A percentile compares a stretch with the other conserved stretches of the same genome.
These are phyloP conservation scores for Cliona cf. orientalis DNA, from an alignment of 37 sponge, comb jelly and placozoan species.

Conservation along the genomic window DNA sequence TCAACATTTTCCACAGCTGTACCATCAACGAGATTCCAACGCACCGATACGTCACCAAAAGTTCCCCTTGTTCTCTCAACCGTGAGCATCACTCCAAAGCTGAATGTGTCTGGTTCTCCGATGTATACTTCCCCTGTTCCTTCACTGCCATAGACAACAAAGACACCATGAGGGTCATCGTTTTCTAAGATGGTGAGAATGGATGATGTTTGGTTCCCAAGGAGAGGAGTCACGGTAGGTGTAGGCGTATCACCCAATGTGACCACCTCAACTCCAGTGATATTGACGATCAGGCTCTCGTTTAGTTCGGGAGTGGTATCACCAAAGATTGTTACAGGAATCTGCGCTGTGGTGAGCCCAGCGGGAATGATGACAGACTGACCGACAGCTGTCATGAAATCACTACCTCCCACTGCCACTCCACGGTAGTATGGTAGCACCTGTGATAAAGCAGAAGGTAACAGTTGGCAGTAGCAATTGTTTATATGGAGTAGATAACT, in stretches of 20 bases:
- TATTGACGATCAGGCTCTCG: conserved; percentile 64
- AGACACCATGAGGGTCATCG: conserved; percentile 80
- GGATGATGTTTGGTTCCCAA: conserved; percentile 44
- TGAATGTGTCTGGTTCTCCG: conserved; percentile 27
- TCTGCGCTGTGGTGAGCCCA: conserved; percentile 14
- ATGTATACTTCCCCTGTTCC: conserved; percentile 11
- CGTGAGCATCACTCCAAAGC: conserved; percentile 70
- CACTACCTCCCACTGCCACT: conserved; percentile 48
- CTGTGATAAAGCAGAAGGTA: no score
- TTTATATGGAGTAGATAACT: no score
- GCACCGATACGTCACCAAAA: conserved; percentile 62
- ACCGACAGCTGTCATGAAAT: conserved; percentile 43
- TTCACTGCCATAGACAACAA: conserved; percentile 23
- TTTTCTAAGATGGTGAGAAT: conserved; percentile 63
- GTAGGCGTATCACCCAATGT: neutral
- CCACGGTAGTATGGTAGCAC: conserved; percentile 38
- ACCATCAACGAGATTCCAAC: conserved; percentile 43
- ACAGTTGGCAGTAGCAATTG: no score
- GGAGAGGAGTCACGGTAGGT: conserved; percentile 10
- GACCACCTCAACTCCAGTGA: conserved; percentile 50
- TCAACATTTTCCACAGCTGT: conserved; percentile 59
- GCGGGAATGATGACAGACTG: conserved; percentile 47
- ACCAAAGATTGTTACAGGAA: conserved; percentile 57
- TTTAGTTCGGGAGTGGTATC: conserved; percentile 80
- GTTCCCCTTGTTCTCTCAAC: conserved; percentile 73